Evolutionary conservation across 1,140 invertebrate genomes (phyloP).

Genomic region (Nixonia krombeini): DNA sequence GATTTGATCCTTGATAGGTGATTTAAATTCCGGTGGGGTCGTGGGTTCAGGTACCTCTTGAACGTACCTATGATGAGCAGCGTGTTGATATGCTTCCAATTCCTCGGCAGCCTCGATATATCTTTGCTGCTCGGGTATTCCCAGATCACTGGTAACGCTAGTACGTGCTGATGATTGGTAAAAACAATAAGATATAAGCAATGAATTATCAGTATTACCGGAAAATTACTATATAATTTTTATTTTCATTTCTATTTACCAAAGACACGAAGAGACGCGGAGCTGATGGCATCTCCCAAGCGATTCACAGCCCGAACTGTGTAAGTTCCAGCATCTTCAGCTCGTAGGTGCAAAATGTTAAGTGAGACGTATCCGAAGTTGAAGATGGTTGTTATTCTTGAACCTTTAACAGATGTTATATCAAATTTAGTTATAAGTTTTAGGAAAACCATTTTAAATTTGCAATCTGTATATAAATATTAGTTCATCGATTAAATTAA

Average conservation of each 20-base stretch:
- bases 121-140: constrained; percentile 92
- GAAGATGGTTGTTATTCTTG: constrained; percentile 95
- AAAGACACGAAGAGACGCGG: constrained; percentile 83
- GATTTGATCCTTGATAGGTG: constrained; percentile 90
- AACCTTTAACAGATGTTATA: too few relatives aligned
- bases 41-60: constrained; percentile 84
- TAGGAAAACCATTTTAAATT: constrained; percentile 1
- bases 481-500: too few relatives aligned
- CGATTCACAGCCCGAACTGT: constrained; percentile 91
- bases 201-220: constrained; percentile 1
- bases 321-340: constrained; percentile 93
- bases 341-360: constrained; percentile 96
- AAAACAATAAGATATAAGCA: background rate
- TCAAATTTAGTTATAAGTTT: constrained; percentile 1
- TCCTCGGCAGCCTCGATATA: constrained; percentile 95
- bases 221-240: too few relatives aligned
- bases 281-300: constrained; percentile 87
- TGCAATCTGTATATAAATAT: too few relatives aligned
- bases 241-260: constrained; percentile 70
- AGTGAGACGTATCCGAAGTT: constrained; percentile 99
- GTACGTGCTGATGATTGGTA: constrained; percentile 74
- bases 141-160: constrained; percentile 86
- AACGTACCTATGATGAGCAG: constrained; percentile 81
- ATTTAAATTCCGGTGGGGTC: constrained; percentile 90
- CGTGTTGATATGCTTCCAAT: constrained; percentile 90